Percentiles rank a stretch among this genome's conserved stretches.
Evolutionary conservation across 2,797 vertebrate genomes (phyloP).

Genomic region (Chloroceryle amazona): DNA sequence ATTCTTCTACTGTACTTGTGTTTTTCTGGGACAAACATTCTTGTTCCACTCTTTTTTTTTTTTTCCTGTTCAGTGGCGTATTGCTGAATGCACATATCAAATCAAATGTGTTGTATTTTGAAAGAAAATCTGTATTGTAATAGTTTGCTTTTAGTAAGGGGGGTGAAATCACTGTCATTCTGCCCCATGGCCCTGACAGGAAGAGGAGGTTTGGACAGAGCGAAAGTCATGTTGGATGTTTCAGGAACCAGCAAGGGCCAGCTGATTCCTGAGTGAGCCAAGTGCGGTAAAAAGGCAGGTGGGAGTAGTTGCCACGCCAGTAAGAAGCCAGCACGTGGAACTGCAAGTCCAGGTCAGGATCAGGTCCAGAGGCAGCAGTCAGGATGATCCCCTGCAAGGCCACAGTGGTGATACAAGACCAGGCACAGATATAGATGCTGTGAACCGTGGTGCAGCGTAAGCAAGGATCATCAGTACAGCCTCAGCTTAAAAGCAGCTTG

Average conservation of each 20-base stretch:
- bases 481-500: not conserved
- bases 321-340: not conserved
- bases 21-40: not conserved
- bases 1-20: not conserved
- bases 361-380: not conserved
- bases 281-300: not conserved
- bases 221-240: not conserved
- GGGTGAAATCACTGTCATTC: not conserved
- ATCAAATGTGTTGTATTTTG: not conserved
- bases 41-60: not conserved
- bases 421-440: accelerated
- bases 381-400: not conserved
- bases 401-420: not conserved
- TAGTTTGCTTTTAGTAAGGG: not conserved
- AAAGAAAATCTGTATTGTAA: not conserved
- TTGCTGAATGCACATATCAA: not conserved
- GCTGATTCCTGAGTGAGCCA: not conserved
- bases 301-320: not conserved
- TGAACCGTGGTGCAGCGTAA: not conserved
- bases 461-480: accelerated
- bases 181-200: not conserved
- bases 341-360: not conserved
- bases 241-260: not conserved
- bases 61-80: not conserved
- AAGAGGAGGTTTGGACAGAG: not conserved